Percentiles rank a stretch among this genome's conserved stretches.
These are phyloP conservation scores for Astur gentilis DNA, from an alignment of 2,113 vertebrate genomes.

Conservation along the genomic window DNA sequence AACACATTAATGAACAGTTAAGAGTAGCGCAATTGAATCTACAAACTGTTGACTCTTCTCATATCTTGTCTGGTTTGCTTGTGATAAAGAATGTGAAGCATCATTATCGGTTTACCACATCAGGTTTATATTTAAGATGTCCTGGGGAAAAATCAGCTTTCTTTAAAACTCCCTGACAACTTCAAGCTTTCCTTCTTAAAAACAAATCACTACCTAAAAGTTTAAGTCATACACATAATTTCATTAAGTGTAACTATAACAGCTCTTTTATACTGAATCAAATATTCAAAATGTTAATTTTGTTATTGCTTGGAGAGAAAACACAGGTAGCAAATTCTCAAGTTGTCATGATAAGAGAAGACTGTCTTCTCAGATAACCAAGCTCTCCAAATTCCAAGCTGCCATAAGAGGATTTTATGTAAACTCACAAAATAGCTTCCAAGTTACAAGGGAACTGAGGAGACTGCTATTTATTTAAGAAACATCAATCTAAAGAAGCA, in stretches of 20 bases:
- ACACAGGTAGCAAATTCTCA: conserved; percentile 29
- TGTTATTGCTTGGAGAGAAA: conserved; percentile 34
- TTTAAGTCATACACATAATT: not conserved
- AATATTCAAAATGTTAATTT: conserved; percentile 32
- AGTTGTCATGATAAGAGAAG: conserved; percentile 8
- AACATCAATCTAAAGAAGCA: not conserved
- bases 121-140: not conserved
- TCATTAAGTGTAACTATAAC: not conserved
- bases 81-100: not conserved
- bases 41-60: not conserved
- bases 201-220: not conserved
- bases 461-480: conserved; percentile 32
- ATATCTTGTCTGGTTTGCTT: not conserved
- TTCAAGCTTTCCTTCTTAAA: not conserved
- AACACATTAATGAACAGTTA: not conserved
- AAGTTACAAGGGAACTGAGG: not conserved
- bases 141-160: not conserved
- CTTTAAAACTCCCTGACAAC: not conserved
- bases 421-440: conserved; percentile 42
- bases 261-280: not conserved
- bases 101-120: not conserved
- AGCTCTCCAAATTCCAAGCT: conserved; percentile 30
- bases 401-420: conserved; percentile 39
- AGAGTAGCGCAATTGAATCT: not conserved
- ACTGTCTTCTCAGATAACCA: conserved; percentile 48